Conservation (phyloP, 2,888 invertebrate species). For the Apamea monoglypha region DNA sequence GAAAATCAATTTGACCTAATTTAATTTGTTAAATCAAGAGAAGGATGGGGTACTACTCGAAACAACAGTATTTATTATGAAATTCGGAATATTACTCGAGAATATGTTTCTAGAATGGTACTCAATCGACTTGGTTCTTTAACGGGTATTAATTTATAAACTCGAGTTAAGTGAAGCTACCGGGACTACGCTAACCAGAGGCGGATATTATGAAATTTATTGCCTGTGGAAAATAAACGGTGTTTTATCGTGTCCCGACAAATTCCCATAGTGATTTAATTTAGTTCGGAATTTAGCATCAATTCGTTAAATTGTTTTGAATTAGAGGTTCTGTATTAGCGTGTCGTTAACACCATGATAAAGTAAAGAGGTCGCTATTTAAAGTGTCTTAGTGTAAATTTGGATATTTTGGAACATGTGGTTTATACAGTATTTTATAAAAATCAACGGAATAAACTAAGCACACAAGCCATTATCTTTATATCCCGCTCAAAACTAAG, state of each 20-base stretch:
- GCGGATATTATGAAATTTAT: constrained; percentile 75
- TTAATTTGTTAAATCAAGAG: constrained; percentile 36
- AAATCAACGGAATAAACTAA: constrained; percentile 10
- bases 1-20: constrained; percentile 33
- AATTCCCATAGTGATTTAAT: constrained; percentile 62
- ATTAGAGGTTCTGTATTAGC: constrained; percentile 17
- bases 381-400: not conserved
- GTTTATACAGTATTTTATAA: not conserved
- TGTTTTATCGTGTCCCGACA: constrained; percentile 64
- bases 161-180: constrained; percentile 59
- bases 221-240: constrained; percentile 70
- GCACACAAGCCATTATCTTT: constrained; percentile 29
- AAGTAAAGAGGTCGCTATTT: not conserved
- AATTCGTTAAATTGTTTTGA: constrained; percentile 47
- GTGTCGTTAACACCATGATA: constrained; percentile 18
- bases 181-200: constrained; percentile 64
- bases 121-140: constrained; percentile 53
- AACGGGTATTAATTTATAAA: constrained; percentile 65
- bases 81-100: constrained; percentile 35
- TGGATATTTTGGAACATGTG: not conserved
- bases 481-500: constrained; percentile 40
- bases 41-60: constrained; percentile 9
- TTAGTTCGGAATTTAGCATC: constrained; percentile 53
- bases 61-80: constrained; percentile 34
- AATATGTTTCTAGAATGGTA: constrained; percentile 42